A percentile compares a stretch with the other conserved stretches of the same genome.
Conservation (phyloP, 2,113 vertebrate genomes). For the Dipodomys ordii region DNA sequence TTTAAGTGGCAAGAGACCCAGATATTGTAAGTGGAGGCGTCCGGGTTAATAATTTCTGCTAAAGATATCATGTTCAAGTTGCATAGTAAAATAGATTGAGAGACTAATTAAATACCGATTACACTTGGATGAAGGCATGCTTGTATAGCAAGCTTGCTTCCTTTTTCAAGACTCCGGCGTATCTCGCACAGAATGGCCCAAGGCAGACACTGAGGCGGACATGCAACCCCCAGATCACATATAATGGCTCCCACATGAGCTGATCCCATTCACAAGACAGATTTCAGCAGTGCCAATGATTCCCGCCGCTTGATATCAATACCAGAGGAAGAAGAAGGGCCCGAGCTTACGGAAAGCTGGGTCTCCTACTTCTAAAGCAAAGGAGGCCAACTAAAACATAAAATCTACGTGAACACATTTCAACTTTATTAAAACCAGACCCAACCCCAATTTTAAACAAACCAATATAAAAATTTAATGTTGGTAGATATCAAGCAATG, state of each 20-base stretch:
- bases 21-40: background rate
- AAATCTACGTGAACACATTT: background rate
- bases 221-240: background rate
- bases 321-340: background rate
- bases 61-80: background rate
- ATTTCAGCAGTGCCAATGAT: background rate
- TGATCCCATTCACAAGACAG: background rate
- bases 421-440: background rate
- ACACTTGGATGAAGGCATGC: background rate
- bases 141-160: background rate
- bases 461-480: background rate
- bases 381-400: background rate
- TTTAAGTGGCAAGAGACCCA: background rate
- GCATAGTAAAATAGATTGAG: background rate
- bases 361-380: constrained; percentile 8
- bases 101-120: background rate
- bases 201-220: background rate
- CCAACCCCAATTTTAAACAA: background rate
- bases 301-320: background rate
- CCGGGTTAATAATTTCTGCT: background rate
- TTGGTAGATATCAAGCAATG: background rate
- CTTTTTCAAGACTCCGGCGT: background rate
- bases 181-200: background rate
- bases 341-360: background rate
- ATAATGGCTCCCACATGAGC: too few species aligned